Conservation (phyloP, 2,797 vertebrate species). For the Hypotaenidia okinawae region DNA sequence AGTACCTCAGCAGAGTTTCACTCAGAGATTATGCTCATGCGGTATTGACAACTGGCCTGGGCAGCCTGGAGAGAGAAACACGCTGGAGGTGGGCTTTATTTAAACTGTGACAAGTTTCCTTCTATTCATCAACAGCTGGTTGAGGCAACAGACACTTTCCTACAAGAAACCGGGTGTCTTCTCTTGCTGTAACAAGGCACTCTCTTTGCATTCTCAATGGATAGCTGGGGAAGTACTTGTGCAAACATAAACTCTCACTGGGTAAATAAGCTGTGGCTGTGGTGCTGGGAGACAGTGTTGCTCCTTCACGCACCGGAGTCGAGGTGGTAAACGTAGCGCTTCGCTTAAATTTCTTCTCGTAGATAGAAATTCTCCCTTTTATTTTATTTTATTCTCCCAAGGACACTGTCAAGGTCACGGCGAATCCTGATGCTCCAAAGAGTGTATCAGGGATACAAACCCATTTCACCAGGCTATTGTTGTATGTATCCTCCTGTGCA, state of each 20-base stretch:
- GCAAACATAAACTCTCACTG: background rate
- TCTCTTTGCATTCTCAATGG: background rate
- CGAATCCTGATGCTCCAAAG: conserved; percentile 73
- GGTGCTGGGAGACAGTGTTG: background rate
- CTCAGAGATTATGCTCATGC: fast-evolving
- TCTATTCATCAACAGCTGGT: background rate
- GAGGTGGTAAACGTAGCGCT: background rate
- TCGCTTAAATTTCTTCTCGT: conserved; percentile 4
- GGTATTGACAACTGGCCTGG: background rate
- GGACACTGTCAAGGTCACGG: conserved; percentile 88
- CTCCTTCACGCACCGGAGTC: fast-evolving
- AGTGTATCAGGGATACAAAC: conserved; percentile 79
- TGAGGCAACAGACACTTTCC: background rate
- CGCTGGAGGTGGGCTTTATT: background rate
- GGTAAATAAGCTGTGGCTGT: background rate
- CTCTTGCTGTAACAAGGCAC: background rate
- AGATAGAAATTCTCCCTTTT: conserved; percentile 32
- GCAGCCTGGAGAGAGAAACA: background rate
- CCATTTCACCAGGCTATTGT: conserved; percentile 82
- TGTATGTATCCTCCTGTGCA: conserved; percentile 87
- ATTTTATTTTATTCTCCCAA: conserved; percentile 76
- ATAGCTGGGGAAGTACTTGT: background rate
- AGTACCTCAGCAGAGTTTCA: background rate
- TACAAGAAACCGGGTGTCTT: background rate
- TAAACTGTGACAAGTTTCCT: background rate